Evolutionary conservation across 2,113 vertebrate genomes (phyloP).

Genomic region (Scomber scombrus): DNA sequence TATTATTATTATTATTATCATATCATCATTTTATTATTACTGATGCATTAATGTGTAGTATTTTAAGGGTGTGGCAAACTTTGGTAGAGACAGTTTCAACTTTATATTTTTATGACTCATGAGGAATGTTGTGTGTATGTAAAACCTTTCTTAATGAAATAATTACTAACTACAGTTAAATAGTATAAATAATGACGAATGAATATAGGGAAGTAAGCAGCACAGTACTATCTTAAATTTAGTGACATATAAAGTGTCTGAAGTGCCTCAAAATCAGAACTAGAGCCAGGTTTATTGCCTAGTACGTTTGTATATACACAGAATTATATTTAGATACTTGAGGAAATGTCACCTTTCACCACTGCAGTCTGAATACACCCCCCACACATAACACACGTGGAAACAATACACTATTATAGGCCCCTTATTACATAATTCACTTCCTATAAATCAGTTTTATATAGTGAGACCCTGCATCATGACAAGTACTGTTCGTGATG

Average conservation of each 20-base stretch:
- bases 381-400: background rate
- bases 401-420: slow-evolving; percentile 13
- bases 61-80: too few species aligned
- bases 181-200: background rate
- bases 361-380: background rate
- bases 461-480: background rate
- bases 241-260: background rate
- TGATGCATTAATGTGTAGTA: too few species aligned
- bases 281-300: too few species aligned
- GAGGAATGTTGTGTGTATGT: background rate
- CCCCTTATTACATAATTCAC: background rate
- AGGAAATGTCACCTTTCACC: background rate
- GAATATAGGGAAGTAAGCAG: background rate
- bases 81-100: too few species aligned
- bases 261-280: background rate
- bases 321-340: background rate
- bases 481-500: slow-evolving; percentile 8
- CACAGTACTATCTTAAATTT: background rate
- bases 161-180: too few species aligned
- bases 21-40: too few species aligned
- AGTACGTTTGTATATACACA: background rate
- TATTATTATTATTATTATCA: too few species aligned
- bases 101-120: background rate
- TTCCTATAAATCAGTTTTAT: slow-evolving; percentile 22
- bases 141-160: background rate